A percentile compares a stretch with the other conserved stretches of the same genome.
Conservation (phyloP, 2,888 invertebrate species). For the Fabriciana adippe region DNA sequence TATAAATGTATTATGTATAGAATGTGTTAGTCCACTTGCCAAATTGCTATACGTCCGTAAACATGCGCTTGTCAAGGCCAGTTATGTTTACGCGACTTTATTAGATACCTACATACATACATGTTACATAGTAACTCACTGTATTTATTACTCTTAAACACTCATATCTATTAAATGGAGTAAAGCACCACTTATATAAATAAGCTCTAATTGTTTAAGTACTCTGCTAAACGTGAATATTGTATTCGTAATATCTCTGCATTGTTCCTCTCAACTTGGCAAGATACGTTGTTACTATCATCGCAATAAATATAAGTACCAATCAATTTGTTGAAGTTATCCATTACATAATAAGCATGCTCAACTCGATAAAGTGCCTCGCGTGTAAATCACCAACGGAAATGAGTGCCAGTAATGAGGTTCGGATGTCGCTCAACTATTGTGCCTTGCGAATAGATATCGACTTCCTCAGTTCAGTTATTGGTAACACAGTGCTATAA, state of each 20-base stretch:
- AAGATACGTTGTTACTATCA: not conserved
- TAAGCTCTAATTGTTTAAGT: not conserved
- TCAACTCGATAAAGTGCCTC: slow-evolving; percentile 60
- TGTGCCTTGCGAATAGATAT: slow-evolving; percentile 81
- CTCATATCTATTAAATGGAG: not conserved
- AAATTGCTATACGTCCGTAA: slow-evolving; percentile 68
- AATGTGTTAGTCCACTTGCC: slow-evolving; percentile 53
- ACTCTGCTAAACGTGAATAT: not conserved
- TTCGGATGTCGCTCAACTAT: slow-evolving; percentile 82
- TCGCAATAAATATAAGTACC: slow-evolving; percentile 20
- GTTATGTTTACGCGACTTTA: slow-evolving; percentile 59
- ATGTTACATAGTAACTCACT: slow-evolving; percentile 3
- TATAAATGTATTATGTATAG: not conserved
- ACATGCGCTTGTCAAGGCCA: slow-evolving; percentile 68
- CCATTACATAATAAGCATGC: slow-evolving; percentile 49
- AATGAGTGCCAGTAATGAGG: slow-evolving; percentile 78
- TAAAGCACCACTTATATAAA: not conserved
- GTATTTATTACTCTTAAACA: not conserved
- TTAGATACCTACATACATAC: slow-evolving; percentile 26
- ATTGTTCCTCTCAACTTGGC: not conserved
- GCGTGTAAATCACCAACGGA: slow-evolving; percentile 77
- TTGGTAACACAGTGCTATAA: slow-evolving; percentile 70
- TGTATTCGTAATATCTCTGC: not conserved
- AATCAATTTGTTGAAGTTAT: slow-evolving; percentile 33
- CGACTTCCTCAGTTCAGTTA: slow-evolving; percentile 77